These are phyloP conservation scores for Diorhabda elongata DNA, from an alignment of 1,140 invertebrate genomes.

Conservation along the genomic window DNA sequence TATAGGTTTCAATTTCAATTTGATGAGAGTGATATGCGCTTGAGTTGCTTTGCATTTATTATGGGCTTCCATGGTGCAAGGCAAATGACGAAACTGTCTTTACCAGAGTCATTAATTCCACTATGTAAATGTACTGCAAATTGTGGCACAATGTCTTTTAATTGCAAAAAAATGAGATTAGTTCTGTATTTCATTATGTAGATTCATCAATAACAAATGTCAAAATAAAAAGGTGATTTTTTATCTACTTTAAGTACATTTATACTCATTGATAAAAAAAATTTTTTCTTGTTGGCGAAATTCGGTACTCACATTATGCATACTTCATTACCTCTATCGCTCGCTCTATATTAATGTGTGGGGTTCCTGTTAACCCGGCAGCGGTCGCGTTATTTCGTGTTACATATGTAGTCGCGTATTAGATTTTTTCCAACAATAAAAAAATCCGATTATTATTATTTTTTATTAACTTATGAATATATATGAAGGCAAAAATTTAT, in stretches of 20 bases:
- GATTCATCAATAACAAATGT: conserved; percentile 25
- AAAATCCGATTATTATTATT: too few relatives aligned
- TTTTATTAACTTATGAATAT: too few relatives aligned
- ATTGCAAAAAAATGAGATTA: conserved; percentile 6
- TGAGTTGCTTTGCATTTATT: conserved; percentile 31
- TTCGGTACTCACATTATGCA: conserved; percentile 15
- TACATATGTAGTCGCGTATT: too few relatives aligned
- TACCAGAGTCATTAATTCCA: conserved; percentile 14
- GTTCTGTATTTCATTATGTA: conserved; percentile 28
- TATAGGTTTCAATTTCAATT: conserved; percentile 27
- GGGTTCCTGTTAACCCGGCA: too few relatives aligned
- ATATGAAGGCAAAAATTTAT: too few relatives aligned
- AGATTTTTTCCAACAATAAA: too few relatives aligned
- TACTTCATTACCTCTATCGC: conserved; percentile 7
- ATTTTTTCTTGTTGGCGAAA: conserved; percentile 6
- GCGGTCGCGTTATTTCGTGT: too few relatives aligned
- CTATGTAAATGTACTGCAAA: conserved; percentile 27
- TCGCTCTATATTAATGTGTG: background rate
- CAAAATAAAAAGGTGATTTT: conserved; percentile 25
- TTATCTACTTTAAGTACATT: conserved; percentile 19
- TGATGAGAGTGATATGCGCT: conserved; percentile 29
- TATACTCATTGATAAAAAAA: background rate
- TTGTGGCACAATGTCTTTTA: conserved; percentile 23
- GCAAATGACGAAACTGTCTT: background rate
- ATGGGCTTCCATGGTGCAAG: conserved; percentile 26